Evolutionary conservation across 2,888 invertebrate genomes (phyloP).

Genomic region (Leptinotarsa peninsularis): DNA sequence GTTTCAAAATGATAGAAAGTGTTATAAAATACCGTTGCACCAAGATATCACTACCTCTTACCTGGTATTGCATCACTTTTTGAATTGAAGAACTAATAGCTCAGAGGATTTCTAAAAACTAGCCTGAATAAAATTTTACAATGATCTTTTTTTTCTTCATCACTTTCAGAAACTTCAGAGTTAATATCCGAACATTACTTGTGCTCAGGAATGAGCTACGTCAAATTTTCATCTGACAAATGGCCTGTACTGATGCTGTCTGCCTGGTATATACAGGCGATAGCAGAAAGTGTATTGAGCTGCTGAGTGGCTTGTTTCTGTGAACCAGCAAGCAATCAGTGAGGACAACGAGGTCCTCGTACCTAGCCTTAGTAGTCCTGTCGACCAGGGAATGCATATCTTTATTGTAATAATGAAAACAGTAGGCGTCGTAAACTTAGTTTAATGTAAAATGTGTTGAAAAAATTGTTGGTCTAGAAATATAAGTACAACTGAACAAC

Average conservation of each 20-base stretch:
- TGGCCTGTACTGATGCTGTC: constrained; percentile 29
- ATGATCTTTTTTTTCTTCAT: no score
- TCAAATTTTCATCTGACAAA: neutral
- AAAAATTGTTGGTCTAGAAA: constrained; percentile 63
- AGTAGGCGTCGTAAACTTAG: constrained; percentile 63
- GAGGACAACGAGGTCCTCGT: constrained; percentile 50
- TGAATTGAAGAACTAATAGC: no score
- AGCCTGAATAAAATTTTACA: no score
- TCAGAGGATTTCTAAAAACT: no score
- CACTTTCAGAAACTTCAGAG: no score
- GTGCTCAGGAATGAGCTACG: neutral
- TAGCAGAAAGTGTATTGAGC: constrained; percentile 44
- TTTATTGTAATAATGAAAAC: constrained; percentile 63
- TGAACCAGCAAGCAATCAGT: constrained; percentile 45
- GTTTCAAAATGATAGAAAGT: no score
- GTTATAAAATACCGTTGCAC: no score
- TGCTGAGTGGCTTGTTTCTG: constrained; percentile 52
- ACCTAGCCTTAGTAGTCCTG: constrained; percentile 66
- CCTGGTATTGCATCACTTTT: no score
- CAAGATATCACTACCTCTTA: no score
- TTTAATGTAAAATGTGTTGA: constrained; percentile 66
- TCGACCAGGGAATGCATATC: constrained; percentile 67
- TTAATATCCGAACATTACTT: no score
- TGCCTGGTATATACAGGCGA: constrained; percentile 42
- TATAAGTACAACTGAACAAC: constrained; percentile 61